Evolutionary conservation across 2,888 invertebrate species (phyloP).

Genomic region (Julus scandinavius): DNA sequence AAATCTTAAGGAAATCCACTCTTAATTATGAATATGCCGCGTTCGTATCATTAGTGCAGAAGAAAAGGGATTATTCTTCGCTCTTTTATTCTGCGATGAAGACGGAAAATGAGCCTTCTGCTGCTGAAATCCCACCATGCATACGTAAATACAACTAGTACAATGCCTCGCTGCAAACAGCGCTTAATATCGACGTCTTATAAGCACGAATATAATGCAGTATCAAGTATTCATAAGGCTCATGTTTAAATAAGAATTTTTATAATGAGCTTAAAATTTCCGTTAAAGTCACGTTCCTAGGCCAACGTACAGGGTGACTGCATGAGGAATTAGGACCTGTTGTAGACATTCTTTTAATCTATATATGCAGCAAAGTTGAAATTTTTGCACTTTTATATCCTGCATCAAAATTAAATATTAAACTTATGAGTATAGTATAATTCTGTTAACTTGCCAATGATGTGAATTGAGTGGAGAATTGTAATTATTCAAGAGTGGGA

Average conservation of each 20-base stretch:
- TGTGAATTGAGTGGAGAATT: too few relatives aligned
- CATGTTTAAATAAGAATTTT: not conserved
- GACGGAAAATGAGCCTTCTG: not conserved
- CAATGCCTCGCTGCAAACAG: slow-evolving; percentile 3
- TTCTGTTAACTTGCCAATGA: too few relatives aligned
- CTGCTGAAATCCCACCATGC: slow-evolving; percentile 19
- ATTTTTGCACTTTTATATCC: too few relatives aligned
- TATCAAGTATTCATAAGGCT: slow-evolving; percentile 29
- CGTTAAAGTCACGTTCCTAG: not conserved
- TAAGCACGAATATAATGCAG: not conserved
- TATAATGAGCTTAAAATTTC: not conserved
- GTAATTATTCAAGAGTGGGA: too few relatives aligned
- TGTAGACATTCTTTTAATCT: too few relatives aligned
- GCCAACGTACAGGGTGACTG: too few relatives aligned
- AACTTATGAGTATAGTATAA: too few relatives aligned
- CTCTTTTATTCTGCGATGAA: not conserved
- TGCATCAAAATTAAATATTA: too few relatives aligned
- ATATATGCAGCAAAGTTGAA: too few relatives aligned
- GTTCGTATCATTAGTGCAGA: slow-evolving; percentile 24
- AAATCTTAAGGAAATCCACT: slow-evolving; percentile 30
- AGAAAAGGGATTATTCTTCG: slow-evolving; percentile 26
- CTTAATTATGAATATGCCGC: not conserved
- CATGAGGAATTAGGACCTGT: too few relatives aligned
- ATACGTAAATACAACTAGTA: not conserved
- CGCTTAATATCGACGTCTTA: slow-evolving; percentile 22